phyloP scores from a whole-genome alignment of 1,140 invertebrate genomes.

The Drosophila tani region DNA sequence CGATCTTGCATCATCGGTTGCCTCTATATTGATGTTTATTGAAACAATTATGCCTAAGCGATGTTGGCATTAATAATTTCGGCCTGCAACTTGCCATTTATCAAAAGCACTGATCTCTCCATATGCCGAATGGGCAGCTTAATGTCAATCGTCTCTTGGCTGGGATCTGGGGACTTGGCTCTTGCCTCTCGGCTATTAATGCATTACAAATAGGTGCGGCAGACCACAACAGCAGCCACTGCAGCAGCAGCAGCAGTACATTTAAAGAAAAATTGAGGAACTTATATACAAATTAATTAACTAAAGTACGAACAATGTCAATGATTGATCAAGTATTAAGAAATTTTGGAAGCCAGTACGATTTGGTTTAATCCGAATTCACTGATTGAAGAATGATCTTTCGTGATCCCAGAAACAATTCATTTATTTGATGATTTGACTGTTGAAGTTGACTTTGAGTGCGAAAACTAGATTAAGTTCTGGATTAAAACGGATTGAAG shows the following conservation, averaged over 20 bases:
- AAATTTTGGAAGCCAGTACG: too few species aligned
- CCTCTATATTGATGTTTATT: constrained; percentile 18
- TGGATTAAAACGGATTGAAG: not conserved
- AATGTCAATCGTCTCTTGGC: constrained; percentile 71
- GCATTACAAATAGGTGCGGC: constrained; percentile 80
- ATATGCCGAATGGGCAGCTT: constrained; percentile 63
- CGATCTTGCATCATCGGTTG: constrained; percentile 26
- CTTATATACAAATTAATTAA: not conserved
- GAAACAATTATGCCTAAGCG: constrained; percentile 38
- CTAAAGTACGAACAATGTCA: not conserved
- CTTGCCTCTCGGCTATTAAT: constrained; percentile 65
- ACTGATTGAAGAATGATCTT: not conserved
- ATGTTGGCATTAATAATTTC: constrained; percentile 45
- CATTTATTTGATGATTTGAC: not conserved
- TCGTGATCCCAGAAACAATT: not conserved
- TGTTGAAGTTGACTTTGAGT: not conserved
- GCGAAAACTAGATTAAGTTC: too few species aligned
- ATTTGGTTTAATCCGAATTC: not conserved
- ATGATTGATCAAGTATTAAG: not conserved
- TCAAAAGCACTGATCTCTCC: constrained; percentile 61
- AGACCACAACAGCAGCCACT: constrained; percentile 58
- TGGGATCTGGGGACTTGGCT: constrained; percentile 26
- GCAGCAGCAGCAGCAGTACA: constrained; percentile 20
- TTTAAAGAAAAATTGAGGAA: not conserved
- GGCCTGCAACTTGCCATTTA: constrained; percentile 62